A percentile compares a stretch with the other conserved stretches of the same genome.
Evolutionary conservation across 2,113 vertebrate genomes (phyloP).

Genomic region (Dipodomys merriami): DNA sequence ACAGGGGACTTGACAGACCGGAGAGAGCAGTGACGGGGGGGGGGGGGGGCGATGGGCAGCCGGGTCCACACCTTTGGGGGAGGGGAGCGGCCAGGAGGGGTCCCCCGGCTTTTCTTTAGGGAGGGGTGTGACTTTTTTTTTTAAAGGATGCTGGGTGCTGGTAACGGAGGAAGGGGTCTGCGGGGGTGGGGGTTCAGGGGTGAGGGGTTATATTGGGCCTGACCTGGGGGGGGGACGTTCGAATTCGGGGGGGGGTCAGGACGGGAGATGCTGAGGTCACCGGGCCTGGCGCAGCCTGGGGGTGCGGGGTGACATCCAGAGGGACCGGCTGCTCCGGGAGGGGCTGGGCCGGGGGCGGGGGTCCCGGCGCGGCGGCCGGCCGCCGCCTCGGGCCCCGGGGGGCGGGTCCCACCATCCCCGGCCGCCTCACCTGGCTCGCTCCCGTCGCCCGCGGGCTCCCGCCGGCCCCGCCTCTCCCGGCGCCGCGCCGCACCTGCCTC

Average conservation of each 20-base stretch:
- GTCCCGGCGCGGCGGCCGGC: not conserved
- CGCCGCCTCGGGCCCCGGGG: constrained; percentile 14
- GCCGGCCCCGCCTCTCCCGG: constrained; percentile 60
- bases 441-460: constrained; percentile 22
- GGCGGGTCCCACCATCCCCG: constrained; percentile 64
- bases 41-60: not conserved
- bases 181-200: not conserved
- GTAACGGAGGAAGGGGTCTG: not conserved
- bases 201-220: not conserved
- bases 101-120: no score
- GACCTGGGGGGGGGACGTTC: not conserved
- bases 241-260: not conserved
- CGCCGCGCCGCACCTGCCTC: constrained; percentile 27
- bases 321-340: not conserved
- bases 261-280: not conserved
- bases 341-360: not conserved
- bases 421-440: constrained; percentile 76
- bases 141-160: no score
- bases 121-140: no score
- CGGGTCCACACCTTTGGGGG: no score
- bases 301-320: not conserved
- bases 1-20: not conserved
- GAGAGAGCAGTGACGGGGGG: not conserved
- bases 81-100: no score
- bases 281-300: not conserved